Evolutionary conservation across 2,888 invertebrate species (phyloP).

Genomic region (Pseudococcus longispinus): DNA sequence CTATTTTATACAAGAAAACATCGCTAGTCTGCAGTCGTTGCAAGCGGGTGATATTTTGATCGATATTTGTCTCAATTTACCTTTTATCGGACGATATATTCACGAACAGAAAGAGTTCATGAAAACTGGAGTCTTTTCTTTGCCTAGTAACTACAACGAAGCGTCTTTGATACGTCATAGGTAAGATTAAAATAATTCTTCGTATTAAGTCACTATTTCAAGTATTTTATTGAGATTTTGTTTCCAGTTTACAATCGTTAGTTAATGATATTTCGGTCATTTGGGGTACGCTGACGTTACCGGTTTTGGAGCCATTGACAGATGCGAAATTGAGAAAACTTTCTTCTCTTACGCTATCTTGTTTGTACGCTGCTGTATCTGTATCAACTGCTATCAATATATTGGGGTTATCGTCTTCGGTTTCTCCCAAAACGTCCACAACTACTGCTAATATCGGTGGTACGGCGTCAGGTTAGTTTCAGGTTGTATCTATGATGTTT

Average conservation of each 20-base stretch:
- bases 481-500: not conserved
- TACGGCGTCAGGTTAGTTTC: not conserved
- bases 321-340: conserved; percentile 82
- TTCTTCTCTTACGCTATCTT: conserved; percentile 82
- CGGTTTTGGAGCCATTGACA: conserved; percentile 86
- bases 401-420: conserved; percentile 62
- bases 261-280: conserved; percentile 85
- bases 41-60: conserved; percentile 83
- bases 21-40: conserved; percentile 78
- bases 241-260: conserved; percentile 75
- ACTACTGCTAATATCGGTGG: conserved; percentile 52
- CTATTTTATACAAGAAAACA: conserved; percentile 79
- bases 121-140: conserved; percentile 32
- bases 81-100: conserved; percentile 71
- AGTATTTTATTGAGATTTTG: not conserved
- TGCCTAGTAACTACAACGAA: conserved; percentile 48
- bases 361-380: conserved; percentile 70
- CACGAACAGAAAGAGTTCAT: conserved; percentile 62
- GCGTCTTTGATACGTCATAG: conserved; percentile 51
- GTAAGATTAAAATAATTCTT: not conserved
- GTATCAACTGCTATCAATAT: conserved; percentile 61
- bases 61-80: conserved; percentile 81
- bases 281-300: conserved; percentile 82
- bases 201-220: not conserved
- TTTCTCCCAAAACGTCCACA: conserved; percentile 66